Percentiles rank a stretch among this genome's conserved stretches.
These are phyloP conservation scores for Eupithecia centaureata DNA, from an alignment of 2,888 invertebrate species.

Conservation along the genomic window DNA sequence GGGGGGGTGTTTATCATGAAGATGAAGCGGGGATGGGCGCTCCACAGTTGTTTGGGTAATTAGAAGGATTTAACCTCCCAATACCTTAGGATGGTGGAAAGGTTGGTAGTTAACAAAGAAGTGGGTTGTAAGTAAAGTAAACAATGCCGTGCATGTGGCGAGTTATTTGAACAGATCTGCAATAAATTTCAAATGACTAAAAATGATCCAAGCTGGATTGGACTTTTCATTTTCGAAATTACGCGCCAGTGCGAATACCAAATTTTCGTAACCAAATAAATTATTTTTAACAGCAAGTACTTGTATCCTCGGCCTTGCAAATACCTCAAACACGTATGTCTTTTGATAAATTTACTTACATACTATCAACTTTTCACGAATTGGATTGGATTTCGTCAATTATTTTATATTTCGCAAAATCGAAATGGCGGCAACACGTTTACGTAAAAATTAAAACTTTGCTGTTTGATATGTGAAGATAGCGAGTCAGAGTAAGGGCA, in stretches of 20 bases:
- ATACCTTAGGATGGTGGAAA: not conserved
- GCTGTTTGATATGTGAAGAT: not conserved
- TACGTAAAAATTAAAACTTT: not conserved
- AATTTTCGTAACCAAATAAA: too few species aligned
- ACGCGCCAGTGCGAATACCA: constrained; percentile 60
- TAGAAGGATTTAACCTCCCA: not conserved
- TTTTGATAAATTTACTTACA: too few species aligned
- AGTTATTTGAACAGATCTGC: not conserved
- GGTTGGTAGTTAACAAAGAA: too few species aligned
- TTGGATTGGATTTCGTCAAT: not conserved
- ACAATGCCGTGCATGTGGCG: not conserved
- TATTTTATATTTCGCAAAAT: not conserved
- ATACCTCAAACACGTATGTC: not conserved
- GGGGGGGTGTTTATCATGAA: too few species aligned
- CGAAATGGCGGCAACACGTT: not conserved
- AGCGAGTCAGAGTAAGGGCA: not conserved
- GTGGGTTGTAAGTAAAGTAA: not conserved
- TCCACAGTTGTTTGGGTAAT: not conserved
- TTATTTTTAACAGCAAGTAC: too few species aligned
- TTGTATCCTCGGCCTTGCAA: not conserved
- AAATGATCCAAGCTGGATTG: constrained; percentile 63
- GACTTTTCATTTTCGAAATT: constrained; percentile 72
- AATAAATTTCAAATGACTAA: constrained; percentile 15
- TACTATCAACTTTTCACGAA: too few species aligned
- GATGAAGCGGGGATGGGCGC: too few species aligned